These are phyloP conservation scores for Coluber constrictor DNA, from an alignment of 2,797 vertebrate genomes.

Conservation along the genomic window DNA sequence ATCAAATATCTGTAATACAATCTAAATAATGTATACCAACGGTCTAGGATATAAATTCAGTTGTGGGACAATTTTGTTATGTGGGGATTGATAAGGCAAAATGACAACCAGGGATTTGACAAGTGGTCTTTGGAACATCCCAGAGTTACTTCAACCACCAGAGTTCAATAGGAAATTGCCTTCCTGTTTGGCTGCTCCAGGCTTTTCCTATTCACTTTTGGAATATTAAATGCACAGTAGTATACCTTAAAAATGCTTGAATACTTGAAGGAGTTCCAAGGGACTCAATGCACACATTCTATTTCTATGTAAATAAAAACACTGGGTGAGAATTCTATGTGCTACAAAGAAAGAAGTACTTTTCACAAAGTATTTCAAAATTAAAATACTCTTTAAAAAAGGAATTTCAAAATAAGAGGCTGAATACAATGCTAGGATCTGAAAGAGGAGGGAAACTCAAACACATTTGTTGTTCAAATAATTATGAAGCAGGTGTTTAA, in stretches of 20 bases:
- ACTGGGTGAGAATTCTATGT: slow-evolving; percentile 2
- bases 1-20: neutral
- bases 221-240: slow-evolving; percentile 1
- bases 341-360: neutral
- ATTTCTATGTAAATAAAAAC: neutral
- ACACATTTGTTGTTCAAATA: slow-evolving; percentile 71
- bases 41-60: neutral
- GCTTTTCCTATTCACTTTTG: neutral
- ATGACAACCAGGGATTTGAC: neutral
- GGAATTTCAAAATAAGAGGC: slow-evolving; percentile 54
- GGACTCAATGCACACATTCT: neutral
- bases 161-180: neutral
- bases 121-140: neutral
- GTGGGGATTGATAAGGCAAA: neutral
- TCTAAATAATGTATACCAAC: neutral
- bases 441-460: slow-evolving; percentile 65
- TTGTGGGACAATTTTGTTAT: neutral
- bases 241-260: neutral
- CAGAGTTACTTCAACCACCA: neutral
- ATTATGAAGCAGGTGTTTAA: slow-evolving; percentile 71
- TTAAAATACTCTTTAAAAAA: slow-evolving; percentile 38
- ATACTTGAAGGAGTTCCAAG: neutral
- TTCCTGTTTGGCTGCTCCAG: neutral
- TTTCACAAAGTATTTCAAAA: slow-evolving; percentile 16
- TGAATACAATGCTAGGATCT: slow-evolving; percentile 56